These are phyloP conservation scores for Tragelaphus imberbis DNA, from an alignment of 2,113 vertebrate genomes.

Conservation along the genomic window DNA sequence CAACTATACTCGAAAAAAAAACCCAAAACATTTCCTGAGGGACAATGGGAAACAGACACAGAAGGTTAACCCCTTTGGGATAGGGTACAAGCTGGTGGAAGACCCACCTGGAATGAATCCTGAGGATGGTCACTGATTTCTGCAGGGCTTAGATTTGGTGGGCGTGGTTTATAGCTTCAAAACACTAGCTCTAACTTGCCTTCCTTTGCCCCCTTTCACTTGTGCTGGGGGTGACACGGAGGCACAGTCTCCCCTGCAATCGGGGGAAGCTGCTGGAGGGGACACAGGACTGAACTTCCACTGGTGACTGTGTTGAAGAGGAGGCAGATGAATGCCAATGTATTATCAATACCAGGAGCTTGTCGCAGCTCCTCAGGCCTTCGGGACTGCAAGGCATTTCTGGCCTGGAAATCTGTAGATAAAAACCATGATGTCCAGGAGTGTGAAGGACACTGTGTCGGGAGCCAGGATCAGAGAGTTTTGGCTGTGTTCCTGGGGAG, in stretches of 20 bases:
- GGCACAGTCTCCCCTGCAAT: not conserved
- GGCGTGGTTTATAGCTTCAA: not conserved
- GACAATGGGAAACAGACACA: not conserved
- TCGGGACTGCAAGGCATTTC: not conserved
- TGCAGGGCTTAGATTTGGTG: slow-evolving; percentile 42
- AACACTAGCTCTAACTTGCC: not conserved
- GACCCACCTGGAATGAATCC: not conserved
- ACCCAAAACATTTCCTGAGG: not conserved
- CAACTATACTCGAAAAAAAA: not conserved
- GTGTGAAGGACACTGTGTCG: not conserved
- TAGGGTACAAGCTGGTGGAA: not conserved
- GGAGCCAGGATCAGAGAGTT: not conserved
- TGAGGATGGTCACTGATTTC: not conserved
- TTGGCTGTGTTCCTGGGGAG: not conserved
- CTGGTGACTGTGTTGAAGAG: not conserved
- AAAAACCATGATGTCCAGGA: not conserved
- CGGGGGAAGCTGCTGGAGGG: not conserved
- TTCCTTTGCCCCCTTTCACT: not conserved
- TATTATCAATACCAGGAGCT: not conserved
- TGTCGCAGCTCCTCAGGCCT: not conserved
- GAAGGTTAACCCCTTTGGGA: not conserved
- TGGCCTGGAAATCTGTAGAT: not conserved
- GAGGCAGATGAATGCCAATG: not conserved
- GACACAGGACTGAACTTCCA: not conserved
- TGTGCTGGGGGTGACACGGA: not conserved